Conservation (phyloP, 2,888 invertebrate genomes). For the Theodoxus fluviatilis region DNA sequence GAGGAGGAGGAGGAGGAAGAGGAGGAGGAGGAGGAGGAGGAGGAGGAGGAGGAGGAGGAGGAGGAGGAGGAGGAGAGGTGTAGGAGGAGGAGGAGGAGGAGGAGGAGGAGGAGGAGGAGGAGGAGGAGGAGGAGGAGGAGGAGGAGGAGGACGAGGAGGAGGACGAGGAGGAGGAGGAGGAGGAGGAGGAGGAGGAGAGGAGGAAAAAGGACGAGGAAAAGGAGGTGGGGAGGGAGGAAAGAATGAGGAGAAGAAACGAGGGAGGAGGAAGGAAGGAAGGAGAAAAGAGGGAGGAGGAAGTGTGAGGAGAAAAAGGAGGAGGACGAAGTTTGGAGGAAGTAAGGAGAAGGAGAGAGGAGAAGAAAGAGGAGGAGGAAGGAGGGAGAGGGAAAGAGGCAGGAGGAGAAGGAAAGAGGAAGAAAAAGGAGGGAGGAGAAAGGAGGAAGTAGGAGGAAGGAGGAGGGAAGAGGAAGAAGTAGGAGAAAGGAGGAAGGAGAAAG, state of each 20-base stretch:
- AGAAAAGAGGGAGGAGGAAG: not conserved
- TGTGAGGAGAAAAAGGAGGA: not conserved
- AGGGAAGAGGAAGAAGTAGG: not conserved
- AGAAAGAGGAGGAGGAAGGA: conserved; percentile 7
- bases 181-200: too few species aligned
- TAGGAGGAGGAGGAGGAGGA: not conserved
- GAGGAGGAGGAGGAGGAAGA: not conserved
- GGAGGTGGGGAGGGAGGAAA: too few species aligned
- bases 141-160: too few species aligned
- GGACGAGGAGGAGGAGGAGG: too few species aligned
- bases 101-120: not conserved
- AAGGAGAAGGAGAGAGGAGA: not conserved
- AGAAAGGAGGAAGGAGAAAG: not conserved
- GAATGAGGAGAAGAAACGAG: too few species aligned
- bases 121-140: too few species aligned
- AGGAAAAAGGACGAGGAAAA: too few species aligned
- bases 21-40: too few species aligned
- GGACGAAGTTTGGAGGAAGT: not conserved
- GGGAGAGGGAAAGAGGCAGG: conserved; percentile 7
- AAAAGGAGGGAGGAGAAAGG: not conserved
- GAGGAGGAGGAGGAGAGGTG: not conserved
- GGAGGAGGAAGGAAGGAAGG: not conserved
- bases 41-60: too few species aligned
- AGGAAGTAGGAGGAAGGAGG: not conserved
- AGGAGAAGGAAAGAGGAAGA: conserved; percentile 17